Evolutionary conservation across 2,888 invertebrate genomes (phyloP), one percentile per base, ranked within the genome.

Genomic region (Petrophora chlorosata): DNA sequence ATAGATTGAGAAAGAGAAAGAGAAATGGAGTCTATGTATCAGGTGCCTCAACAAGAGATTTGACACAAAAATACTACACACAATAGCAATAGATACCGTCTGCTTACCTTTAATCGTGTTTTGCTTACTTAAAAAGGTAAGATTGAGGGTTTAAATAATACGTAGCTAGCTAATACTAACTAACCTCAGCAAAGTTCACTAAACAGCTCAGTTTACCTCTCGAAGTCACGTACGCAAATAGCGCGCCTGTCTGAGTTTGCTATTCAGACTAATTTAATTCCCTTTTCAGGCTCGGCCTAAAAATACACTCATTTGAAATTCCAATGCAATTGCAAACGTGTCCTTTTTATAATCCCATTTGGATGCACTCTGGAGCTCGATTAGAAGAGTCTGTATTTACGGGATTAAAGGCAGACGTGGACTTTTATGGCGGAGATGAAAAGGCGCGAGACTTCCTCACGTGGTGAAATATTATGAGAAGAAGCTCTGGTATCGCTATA

Each of bases 291-390:
- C 78, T 80, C 81, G 59, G 76, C 79, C 81, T 81, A 84, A 86
- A 86, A 86, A 82, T 80, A 76, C 67, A 76, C 79, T 83, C 85
- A 87, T 87, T 85, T 88, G 79, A 85, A 87, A 80, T 85, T 84
- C 84, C 73, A 78, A 85, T 85, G 83, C 82, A 80, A 71, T 73
- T 70, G 69, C 75, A 71, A 68, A 78, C 79, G 74, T 79, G 81
- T 79, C 79, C 79, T 78, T 78, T 76, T 79, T 76, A 77, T 79
- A 80, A 80, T 77, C 76, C 79, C 69, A 76, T 83, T 83, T 73
- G 79, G 70, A 79, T 83, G 79, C 81, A 76, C 76, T 74, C 67
- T 52, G 46, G 45, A 56, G 56, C 65, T 53, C 68, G 67, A 68
- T 75, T 73, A 73, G 65, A 53, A 54, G 35, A 65, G 56, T 60